These are phyloP conservation scores for Drosophila arizonae DNA, from an alignment of 1,140 invertebrate species.

Conservation along the genomic window DNA sequence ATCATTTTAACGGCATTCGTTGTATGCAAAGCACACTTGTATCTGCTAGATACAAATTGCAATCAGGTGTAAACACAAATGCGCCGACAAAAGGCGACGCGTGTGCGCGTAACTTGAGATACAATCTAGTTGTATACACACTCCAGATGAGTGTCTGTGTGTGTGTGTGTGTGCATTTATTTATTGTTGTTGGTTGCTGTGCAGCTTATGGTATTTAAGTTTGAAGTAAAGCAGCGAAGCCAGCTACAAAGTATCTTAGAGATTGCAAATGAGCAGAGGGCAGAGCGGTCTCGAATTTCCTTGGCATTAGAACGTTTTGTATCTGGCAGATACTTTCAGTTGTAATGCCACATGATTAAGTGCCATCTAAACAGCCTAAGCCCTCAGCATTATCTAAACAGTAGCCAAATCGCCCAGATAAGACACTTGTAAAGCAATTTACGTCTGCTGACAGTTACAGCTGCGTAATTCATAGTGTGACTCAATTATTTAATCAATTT, in stretches of 20 bases:
- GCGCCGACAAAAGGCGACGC: slow-evolving; percentile 63
- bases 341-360: neutral
- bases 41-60: slow-evolving; percentile 66
- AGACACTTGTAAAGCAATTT: neutral
- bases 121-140: slow-evolving; percentile 42
- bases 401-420: neutral
- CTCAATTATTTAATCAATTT: slow-evolving; percentile 31
- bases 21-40: slow-evolving; percentile 66
- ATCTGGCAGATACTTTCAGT: slow-evolving; percentile 1
- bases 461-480: slow-evolving; percentile 6
- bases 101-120: slow-evolving; percentile 64
- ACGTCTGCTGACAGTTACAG: slow-evolving; percentile 12
- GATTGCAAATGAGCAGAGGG: slow-evolving; percentile 34
- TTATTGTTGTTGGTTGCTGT: neutral
- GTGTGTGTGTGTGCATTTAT: slow-evolving; percentile 2
- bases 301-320: slow-evolving; percentile 40
- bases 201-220: slow-evolving; percentile 3
- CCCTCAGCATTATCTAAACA: neutral
- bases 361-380: no score
- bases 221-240: neutral
- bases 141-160: neutral
- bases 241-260: slow-evolving; percentile 37
- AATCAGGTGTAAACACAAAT: slow-evolving; percentile 73
- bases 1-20: slow-evolving; percentile 57
- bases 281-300: neutral